These are phyloP conservation scores for Atherinosoma microstoma DNA, from an alignment of 2,797 vertebrate species.

Conservation along the genomic window DNA sequence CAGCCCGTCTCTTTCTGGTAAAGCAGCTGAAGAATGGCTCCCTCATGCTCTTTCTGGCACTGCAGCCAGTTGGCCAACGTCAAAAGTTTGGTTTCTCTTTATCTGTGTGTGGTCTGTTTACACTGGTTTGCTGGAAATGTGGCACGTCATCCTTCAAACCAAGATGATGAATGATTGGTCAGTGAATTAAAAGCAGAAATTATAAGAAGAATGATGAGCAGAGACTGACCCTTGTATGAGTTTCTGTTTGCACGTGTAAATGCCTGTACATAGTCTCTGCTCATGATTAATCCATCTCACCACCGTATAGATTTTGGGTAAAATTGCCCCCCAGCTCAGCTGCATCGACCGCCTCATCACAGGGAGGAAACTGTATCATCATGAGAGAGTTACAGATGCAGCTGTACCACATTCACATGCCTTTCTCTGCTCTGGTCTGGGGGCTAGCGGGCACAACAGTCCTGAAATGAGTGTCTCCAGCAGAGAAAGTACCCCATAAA, in stretches of 20 bases:
- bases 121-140: conserved; percentile 36
- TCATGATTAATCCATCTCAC: conserved; percentile 19
- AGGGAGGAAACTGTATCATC: conserved; percentile 52
- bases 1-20: conserved; percentile 55
- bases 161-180: neutral
- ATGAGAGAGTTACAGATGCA: conserved; percentile 45
- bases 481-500: conserved; percentile 11
- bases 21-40: conserved; percentile 17
- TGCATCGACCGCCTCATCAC: conserved; percentile 40
- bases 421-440: conserved; percentile 16
- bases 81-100: conserved; percentile 45
- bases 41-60: neutral
- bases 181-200: conserved; percentile 29
- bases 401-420: conserved; percentile 33
- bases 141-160: conserved; percentile 21
- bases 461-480: conserved; percentile 34
- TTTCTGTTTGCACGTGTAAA: neutral
- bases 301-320: conserved; percentile 13
- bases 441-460: conserved; percentile 18
- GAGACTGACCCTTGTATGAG: neutral
- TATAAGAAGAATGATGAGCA: neutral
- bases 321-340: conserved; percentile 2
- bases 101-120: conserved; percentile 39
- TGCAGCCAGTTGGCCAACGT: conserved; percentile 21
- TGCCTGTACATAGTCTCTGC: neutral